phyloP scores from a whole-genome alignment of 2,797 vertebrate species.

The Poecilia wingei region DNA sequence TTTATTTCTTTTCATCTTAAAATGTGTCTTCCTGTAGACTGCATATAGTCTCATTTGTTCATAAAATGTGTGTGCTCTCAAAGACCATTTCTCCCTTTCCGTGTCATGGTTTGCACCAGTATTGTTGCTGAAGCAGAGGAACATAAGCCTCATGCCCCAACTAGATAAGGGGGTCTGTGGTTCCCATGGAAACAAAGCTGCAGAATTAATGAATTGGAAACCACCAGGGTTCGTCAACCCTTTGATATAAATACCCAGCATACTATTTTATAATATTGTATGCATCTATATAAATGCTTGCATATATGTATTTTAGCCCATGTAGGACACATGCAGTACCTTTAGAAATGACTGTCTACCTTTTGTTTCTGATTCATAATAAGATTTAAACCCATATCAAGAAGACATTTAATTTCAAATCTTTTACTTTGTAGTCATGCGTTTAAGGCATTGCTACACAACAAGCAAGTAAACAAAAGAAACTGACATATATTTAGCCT shows the following conservation, averaged over 20 bases:
- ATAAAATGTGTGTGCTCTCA: background rate
- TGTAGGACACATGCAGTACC: background rate
- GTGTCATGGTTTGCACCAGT: slow-evolving; percentile 27
- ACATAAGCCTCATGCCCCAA: slow-evolving; percentile 42
- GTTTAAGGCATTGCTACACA: background rate
- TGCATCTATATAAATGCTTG: slow-evolving; percentile 11
- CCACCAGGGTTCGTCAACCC: slow-evolving; percentile 34
- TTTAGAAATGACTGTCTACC: background rate
- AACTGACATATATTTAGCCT: background rate
- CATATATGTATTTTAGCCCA: background rate
- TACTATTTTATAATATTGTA: slow-evolving; percentile 37
- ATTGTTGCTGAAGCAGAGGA: slow-evolving; percentile 40
- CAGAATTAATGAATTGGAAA: slow-evolving; percentile 53
- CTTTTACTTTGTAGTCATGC: background rate
- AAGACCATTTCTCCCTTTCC: slow-evolving; percentile 14
- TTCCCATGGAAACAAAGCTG: slow-evolving; percentile 79
- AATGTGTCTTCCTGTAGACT: background rate
- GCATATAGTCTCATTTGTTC: slow-evolving; percentile 2
- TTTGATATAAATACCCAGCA: slow-evolving; percentile 30
- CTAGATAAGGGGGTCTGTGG: slow-evolving; percentile 58
- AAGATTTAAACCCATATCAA: background rate
- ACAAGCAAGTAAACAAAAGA: background rate
- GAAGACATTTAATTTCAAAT: background rate
- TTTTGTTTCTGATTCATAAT: background rate
- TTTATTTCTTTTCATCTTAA: background rate